These are phyloP conservation scores for Nycticebus coucang DNA, from an alignment of 2,113 vertebrate genomes.

Conservation along the genomic window DNA sequence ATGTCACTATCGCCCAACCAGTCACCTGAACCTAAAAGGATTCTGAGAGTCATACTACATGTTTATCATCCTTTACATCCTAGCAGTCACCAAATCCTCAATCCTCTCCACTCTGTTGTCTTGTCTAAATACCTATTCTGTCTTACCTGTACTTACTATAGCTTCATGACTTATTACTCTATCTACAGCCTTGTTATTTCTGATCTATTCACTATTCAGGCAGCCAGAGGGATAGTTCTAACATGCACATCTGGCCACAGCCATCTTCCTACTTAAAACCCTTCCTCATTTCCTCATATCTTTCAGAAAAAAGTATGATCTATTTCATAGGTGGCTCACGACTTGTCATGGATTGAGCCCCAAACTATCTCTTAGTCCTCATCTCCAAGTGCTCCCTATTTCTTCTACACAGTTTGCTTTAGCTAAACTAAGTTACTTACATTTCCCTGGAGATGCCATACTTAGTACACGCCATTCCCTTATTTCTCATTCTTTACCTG, in stretches of 20 bases:
- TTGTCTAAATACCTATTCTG: slow-evolving; percentile 39
- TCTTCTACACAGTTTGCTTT: slow-evolving; percentile 16
- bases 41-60: slow-evolving; percentile 1
- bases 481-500: slow-evolving; percentile 53
- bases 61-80: not conserved
- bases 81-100: not conserved
- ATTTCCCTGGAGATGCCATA: not conserved
- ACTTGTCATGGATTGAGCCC: not conserved
- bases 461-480: not conserved
- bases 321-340: slow-evolving; percentile 31
- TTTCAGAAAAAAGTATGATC: slow-evolving; percentile 29
- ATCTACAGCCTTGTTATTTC: not conserved
- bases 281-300: slow-evolving; percentile 11
- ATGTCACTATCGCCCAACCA: not conserved
- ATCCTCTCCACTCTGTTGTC: not conserved
- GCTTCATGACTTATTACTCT: slow-evolving; percentile 32
- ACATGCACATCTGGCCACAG: not conserved
- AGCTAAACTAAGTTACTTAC: not conserved
- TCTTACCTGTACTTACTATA: slow-evolving; percentile 2
- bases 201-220: not conserved
- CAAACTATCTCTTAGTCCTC: slow-evolving; percentile 10
- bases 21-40: slow-evolving; percentile 14
- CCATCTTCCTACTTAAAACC: slow-evolving; percentile 30
- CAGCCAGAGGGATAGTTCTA: slow-evolving; percentile 46
- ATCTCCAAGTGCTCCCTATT: not conserved